Evolutionary conservation across 2,888 invertebrate genomes (phyloP).

Genomic region (Epinotia ramella): DNA sequence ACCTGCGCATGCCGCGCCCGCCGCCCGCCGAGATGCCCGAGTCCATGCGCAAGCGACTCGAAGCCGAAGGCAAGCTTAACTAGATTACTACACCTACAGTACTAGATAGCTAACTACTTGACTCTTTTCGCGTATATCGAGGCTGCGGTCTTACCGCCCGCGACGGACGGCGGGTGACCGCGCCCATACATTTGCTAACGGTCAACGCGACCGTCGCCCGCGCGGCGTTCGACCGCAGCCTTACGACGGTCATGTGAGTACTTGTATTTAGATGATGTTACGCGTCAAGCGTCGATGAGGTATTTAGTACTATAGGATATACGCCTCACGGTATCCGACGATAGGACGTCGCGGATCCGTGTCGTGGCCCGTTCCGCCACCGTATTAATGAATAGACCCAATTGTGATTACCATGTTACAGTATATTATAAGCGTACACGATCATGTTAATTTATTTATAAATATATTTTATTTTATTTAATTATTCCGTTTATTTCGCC

Average conservation of each 20-base stretch:
- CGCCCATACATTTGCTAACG: no score
- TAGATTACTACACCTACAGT: slow-evolving; percentile 43
- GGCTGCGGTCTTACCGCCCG: not conserved
- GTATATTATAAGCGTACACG: slow-evolving; percentile 51
- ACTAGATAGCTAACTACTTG: slow-evolving; percentile 5
- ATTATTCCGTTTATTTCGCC: slow-evolving; percentile 47
- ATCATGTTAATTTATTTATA: slow-evolving; percentile 54
- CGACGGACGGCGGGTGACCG: not conserved
- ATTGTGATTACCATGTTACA: slow-evolving; percentile 48
- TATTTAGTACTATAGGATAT: not conserved
- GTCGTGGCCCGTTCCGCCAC: not conserved
- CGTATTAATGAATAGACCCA: slow-evolving; percentile 45
- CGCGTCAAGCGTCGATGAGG: slow-evolving; percentile 1
- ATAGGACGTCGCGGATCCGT: not conserved
- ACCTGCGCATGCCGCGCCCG: slow-evolving; percentile 94
- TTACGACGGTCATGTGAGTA: not conserved
- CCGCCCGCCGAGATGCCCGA: slow-evolving; percentile 99
- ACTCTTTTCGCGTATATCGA: not conserved
- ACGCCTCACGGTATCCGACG: not conserved
- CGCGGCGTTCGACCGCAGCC: not conserved
- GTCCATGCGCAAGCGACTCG: slow-evolving; percentile 91
- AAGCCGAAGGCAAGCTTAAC: slow-evolving; percentile 75
- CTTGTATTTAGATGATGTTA: not conserved
- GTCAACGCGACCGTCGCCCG: no score
- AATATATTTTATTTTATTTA: slow-evolving; percentile 53